Base-by-base conservation (phyloP, 2,113 vertebrate species). In the Nipponia nippon region DNA sequence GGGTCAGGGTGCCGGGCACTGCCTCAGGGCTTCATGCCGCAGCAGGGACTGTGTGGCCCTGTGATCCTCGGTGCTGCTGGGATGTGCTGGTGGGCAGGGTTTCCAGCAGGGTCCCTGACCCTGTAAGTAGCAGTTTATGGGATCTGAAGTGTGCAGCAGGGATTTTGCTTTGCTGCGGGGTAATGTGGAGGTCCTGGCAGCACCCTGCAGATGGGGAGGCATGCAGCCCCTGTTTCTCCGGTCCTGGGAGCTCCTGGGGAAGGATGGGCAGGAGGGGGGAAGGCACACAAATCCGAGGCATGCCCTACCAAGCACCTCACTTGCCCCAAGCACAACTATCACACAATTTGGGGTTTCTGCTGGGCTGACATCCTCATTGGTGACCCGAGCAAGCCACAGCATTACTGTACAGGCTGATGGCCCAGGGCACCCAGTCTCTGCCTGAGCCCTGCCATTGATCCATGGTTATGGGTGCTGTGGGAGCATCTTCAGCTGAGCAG, bases 21-120 rank as follows among this genome's bases (percentile, higher is more conserved):
- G 58, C 16, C 12, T 34, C 16, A 0, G 7, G 17, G 56, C 8
- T 53, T 32, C 20, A 2, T 0, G 0, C 15, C 1, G 1, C 72
- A 72, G 53, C 11, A 46, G 46, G 55, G 30, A n/a, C 53, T 0
- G 1, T 2, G 0, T 8, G 10, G 36, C 21, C 14, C 46, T 30
- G 6, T 36, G 69, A 7, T 38, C 27, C 61, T n/a, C 2, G 0
- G 34, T 82, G 82, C 42, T 72, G 11, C 34, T 36, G 80, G 42
- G 42, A 23, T 4, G 7, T 75, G 52, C 34, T 2, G 1, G 34
- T 32, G 50, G 10, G 4, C 14, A 70, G 36, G 63, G 32, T 47
- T 67, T 76, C 73, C 38, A 34, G 52, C 25, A 2, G 6, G 44
- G 26, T 58, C 42, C 63, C n/a, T 32, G 61, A 16, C 21, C 6